Conservation (phyloP, 2,113 vertebrate species). For the Grallaria varia region DNA sequence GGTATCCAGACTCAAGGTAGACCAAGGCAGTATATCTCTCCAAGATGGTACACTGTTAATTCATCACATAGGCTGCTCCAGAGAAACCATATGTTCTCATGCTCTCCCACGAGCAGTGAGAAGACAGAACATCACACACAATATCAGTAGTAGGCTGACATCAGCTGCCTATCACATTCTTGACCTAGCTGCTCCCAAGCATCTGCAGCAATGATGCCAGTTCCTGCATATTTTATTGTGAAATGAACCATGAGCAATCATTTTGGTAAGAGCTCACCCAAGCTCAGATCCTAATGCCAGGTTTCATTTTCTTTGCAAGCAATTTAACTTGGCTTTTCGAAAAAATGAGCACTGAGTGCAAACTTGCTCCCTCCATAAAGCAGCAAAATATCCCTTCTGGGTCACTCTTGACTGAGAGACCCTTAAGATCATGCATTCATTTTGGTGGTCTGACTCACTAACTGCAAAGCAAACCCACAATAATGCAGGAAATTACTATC, state of each 20-base stretch:
- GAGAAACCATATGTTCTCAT: conserved; percentile 40
- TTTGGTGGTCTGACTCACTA: background rate
- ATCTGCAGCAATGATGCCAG: background rate
- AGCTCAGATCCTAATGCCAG: background rate
- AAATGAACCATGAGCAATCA: background rate
- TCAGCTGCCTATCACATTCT: background rate
- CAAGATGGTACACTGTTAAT: conserved; percentile 18
- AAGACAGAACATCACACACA: background rate
- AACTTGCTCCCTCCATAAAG: background rate
- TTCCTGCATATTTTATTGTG: background rate
- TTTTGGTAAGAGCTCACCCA: background rate
- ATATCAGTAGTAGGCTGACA: background rate
- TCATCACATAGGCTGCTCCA: background rate
- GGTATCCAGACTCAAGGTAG: background rate
- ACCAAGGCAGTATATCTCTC: background rate
- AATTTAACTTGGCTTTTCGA: background rate
- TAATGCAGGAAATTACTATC: background rate
- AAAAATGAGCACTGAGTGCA: accelerated
- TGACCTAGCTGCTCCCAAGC: conserved; percentile 11
- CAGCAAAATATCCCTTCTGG: background rate
- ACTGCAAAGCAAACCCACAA: background rate
- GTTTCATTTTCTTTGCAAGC: background rate
- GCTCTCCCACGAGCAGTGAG: conserved; percentile 18
- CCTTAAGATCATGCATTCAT: background rate
- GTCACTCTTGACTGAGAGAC: accelerated